A percentile compares a stretch with the other conserved stretches of the same genome.
phyloP scores from a whole-genome alignment of 2,113 vertebrate genomes.

The Ciconia maguari region DNA sequence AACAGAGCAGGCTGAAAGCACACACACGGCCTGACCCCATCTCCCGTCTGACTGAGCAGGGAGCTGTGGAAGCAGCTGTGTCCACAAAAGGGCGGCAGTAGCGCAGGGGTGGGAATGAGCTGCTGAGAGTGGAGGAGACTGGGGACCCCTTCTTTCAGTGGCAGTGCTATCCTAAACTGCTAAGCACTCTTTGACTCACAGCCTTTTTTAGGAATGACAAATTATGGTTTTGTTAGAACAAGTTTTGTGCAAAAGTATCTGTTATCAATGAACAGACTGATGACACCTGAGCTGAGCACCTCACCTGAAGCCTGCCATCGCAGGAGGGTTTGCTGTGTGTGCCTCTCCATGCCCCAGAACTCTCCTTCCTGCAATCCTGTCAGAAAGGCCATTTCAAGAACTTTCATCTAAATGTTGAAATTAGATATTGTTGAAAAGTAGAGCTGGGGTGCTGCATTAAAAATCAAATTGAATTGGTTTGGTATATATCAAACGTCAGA shows the following conservation, averaged over 20 bases:
- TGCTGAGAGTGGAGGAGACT: neutral
- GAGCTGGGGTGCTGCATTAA: neutral
- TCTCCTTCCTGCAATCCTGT: neutral
- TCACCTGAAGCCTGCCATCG: neutral
- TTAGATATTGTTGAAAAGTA: neutral
- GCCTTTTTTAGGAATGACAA: neutral
- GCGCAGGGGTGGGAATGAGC: neutral
- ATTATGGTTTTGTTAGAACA: neutral
- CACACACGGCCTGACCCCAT: fast-evolving
- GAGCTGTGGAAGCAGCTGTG: neutral
- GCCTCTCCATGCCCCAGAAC: neutral
- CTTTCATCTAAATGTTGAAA: neutral
- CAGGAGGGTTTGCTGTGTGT: neutral
- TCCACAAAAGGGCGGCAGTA: neutral
- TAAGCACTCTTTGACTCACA: neutral
- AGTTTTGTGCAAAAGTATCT: neutral
- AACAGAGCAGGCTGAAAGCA: neutral
- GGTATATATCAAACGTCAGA: neutral
- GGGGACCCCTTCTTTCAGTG: neutral
- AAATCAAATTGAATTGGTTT: neutral
- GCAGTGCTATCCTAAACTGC: neutral
- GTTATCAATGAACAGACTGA: neutral
- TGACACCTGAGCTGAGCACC: neutral
- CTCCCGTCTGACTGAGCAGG: fast-evolving
- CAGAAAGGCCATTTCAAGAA: neutral